Base-by-base conservation (phyloP, 2,888 invertebrate genomes). In the Alcis repandata region DNA sequence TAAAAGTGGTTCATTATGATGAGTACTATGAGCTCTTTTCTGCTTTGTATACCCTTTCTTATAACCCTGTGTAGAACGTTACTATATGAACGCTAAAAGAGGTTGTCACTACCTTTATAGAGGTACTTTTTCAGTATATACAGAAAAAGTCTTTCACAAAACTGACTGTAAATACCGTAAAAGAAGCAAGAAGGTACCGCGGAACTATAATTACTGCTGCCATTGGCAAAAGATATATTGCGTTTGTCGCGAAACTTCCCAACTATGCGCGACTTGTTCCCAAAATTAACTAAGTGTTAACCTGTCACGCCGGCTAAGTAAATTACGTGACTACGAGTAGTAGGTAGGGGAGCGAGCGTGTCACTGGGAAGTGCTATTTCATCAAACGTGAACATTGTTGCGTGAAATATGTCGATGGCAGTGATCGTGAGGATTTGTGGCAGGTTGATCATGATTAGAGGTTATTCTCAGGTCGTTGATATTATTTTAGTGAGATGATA, bases 261-360 rank as follows among this genome's bases (percentile, higher is more conserved):
- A 54, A 71, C 67, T 72, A 72, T 71, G 57, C 48, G 22, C 63
- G 73, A 61, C 69, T 69, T 72, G 70, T 59, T 59, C 48, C 59
- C 63, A 58, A 73, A 80, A 81, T 78, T 75, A 79, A 74, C 77
- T 68, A 74, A 79, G 77, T 72, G 71, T 71, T 74, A 76, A 77
- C 74, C 72, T 76, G 75, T 72, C 72, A 71, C 67, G 63, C 70
- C 72, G 74, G 76, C 76, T 73, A 66, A 70, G 70, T 72, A 67
- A 76, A 71, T 76, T 75, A 74, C 69, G 75, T 69, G 62, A 61
- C 59, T 60, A 75, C 77, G 72, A 56, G 43, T n/a, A n/a, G 43
- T 56, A n/a, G n/a, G 43, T n/a, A 11, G 49, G 38, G 32, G 54
- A 27, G 56, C 19, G 27, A 43, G 38, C 46, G 17, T 51, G 43